phyloP scores from a whole-genome alignment of 2,888 invertebrate species.

The Rhabditophanes sp. region DNA sequence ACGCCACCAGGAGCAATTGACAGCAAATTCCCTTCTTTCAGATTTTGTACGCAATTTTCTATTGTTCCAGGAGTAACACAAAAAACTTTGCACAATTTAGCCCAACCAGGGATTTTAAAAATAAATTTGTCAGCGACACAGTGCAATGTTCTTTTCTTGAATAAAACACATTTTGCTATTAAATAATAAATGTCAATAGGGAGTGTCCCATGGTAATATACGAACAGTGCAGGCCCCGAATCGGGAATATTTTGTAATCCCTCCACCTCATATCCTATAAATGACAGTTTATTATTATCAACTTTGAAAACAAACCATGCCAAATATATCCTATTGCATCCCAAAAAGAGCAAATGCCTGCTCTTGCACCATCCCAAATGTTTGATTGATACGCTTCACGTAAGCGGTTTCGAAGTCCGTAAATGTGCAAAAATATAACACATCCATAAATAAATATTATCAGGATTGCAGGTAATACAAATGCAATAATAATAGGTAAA shows the following conservation, averaged over 20 bases:
- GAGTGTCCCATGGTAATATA: slow-evolving; percentile 91
- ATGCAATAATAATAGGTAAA: slow-evolving; percentile 50
- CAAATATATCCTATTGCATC: slow-evolving; percentile 86
- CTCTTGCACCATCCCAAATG: slow-evolving; percentile 69
- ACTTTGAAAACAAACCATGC: no score
- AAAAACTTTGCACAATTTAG: slow-evolving; percentile 53
- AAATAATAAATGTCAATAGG: slow-evolving; percentile 82
- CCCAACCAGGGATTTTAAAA: slow-evolving; percentile 64
- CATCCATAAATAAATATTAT: slow-evolving; percentile 43
- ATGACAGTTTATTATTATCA: slow-evolving; percentile 10
- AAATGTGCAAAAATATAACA: slow-evolving; percentile 63
- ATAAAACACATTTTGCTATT: slow-evolving; percentile 62
- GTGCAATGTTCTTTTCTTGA: slow-evolving; percentile 61
- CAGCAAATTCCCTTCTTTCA: slow-evolving; percentile 76
- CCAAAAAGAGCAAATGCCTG: slow-evolving; percentile 75
- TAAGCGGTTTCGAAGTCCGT: slow-evolving; percentile 59
- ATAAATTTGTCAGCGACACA: slow-evolving; percentile 84
- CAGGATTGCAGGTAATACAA: slow-evolving; percentile 48
- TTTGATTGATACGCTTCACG: slow-evolving; percentile 53
- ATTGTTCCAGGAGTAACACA: slow-evolving; percentile 62
- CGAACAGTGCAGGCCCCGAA: slow-evolving; percentile 65
- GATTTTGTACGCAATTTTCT: slow-evolving; percentile 65
- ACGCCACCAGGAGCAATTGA: slow-evolving; percentile 77
- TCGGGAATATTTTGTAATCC: slow-evolving; percentile 80
- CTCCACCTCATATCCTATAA: slow-evolving; percentile 66